Percentiles rank a stretch among this genome's conserved stretches.
These are phyloP conservation scores for Epinotia brunnichana DNA, from an alignment of 2,888 invertebrate genomes.

Conservation along the genomic window DNA sequence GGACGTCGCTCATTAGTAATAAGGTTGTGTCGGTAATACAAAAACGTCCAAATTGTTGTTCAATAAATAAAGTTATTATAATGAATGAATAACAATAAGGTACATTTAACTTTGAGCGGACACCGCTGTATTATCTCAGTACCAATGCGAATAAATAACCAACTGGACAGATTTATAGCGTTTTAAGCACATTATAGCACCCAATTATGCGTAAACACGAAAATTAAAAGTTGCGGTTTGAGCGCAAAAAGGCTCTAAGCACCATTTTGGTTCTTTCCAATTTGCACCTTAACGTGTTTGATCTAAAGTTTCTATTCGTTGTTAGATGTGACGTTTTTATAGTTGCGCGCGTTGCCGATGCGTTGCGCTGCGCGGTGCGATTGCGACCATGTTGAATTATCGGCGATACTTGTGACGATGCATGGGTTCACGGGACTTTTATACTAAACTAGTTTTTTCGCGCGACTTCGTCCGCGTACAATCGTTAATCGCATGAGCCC, in stretches of 20 bases:
- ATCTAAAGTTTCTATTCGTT: background rate
- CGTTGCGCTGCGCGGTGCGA: constrained; percentile 27
- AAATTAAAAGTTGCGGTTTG: constrained; percentile 58
- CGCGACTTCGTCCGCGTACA: too few species aligned
- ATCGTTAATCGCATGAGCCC: too few species aligned
- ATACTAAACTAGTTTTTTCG: too few species aligned
- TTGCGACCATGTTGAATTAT: constrained; percentile 32
- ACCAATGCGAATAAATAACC: constrained; percentile 61
- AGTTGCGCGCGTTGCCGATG: constrained; percentile 1
- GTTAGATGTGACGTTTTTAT: background rate
- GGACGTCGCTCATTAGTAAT: constrained; percentile 8
- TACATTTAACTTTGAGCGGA: constrained; percentile 3
- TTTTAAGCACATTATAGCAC: constrained; percentile 56
- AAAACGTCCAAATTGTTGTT: background rate
- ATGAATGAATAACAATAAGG: background rate
- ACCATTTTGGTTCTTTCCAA: background rate
- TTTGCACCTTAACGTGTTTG: too few species aligned
- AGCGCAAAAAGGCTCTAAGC: background rate
- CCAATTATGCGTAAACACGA: constrained; percentile 66
- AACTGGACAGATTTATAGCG: constrained; percentile 63
- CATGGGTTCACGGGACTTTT: background rate
- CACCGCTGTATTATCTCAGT: constrained; percentile 31
- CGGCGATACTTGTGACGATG: constrained; percentile 7
- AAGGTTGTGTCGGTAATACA: background rate
- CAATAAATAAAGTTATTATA: constrained; percentile 4